These are phyloP conservation scores for Drosophila melanocephala DNA, from an alignment of 2,888 invertebrate species.

Conservation along the genomic window DNA sequence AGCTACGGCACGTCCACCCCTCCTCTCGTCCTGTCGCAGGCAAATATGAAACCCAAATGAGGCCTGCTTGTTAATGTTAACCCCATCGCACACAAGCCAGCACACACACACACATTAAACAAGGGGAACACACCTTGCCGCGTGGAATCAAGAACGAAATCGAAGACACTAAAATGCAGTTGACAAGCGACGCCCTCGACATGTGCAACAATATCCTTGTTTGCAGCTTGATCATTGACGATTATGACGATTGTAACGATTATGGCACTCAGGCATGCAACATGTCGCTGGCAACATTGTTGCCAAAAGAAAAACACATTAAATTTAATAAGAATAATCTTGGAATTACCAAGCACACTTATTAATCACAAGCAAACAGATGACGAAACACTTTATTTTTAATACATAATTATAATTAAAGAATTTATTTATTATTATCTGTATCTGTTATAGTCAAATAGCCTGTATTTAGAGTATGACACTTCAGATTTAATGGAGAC, in stretches of 20 bases:
- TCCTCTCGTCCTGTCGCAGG: constrained; percentile 40
- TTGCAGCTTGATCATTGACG: constrained; percentile 53
- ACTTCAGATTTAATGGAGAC: neutral
- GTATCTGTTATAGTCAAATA: neutral
- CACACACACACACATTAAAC: constrained; percentile 17
- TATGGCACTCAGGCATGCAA: constrained; percentile 11
- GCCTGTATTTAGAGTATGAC: neutral
- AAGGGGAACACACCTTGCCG: constrained; percentile 60
- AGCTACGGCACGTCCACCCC: constrained; percentile 66
- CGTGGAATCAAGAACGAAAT: constrained; percentile 63
- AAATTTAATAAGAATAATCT: neutral
- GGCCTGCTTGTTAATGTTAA: constrained; percentile 38
- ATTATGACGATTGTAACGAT: constrained; percentile 38
- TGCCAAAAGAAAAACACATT: constrained; percentile 18
- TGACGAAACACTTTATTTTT: neutral
- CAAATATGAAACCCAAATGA: constrained; percentile 62
- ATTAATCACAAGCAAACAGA: neutral
- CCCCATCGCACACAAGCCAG: constrained; percentile 52
- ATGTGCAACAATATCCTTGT: constrained; percentile 64
- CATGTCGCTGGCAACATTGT: constrained; percentile 50
- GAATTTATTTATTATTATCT: neutral
- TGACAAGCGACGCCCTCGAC: constrained; percentile 75
- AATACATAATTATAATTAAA: no score
- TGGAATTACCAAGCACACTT: neutral
- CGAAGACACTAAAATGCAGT: constrained; percentile 68